Evolutionary conservation across 1,140 invertebrate species (phyloP), one percentile per base, ranked within the genome.

Genomic region (Tyrophagus putrescentiae): DNA sequence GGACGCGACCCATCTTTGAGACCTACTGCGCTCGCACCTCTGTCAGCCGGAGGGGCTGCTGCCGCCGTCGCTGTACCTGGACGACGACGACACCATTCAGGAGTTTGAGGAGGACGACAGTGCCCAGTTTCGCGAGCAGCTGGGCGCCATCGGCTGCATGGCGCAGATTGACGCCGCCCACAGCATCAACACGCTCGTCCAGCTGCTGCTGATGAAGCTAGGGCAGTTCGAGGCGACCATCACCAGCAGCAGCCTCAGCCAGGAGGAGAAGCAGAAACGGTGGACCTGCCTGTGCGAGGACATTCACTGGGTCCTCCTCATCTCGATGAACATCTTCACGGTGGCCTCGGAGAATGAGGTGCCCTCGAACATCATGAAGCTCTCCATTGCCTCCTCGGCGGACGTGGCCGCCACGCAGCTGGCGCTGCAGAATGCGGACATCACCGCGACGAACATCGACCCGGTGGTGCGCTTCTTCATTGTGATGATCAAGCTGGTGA

Each of bases 291-390:
- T 75, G 25, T 69, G 72, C 70, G 87, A 93, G 74, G 87, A 93
- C 74, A 71, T 93, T 1, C 87, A 92, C 70, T 93, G 88, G 89
- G 76, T 87, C 21, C 70, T 91, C 3, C 76, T 93, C 60, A 81
- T 70, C 62, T 62, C 66, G 76, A 77, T 77, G 23, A 77, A 84
- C 70, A 73, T 83, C 1, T 69, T 86, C 45, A 79, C 80, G 42
- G 78, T 83, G 71, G 80, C 83, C 60, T 84, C 84, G 0, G 86
- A 90, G 70, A 80, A 78, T 3, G 77, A 82, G 5, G 73, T 84
- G 64, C 87, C 87, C 0, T 67, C 77, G 0, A 81, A 85, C 70
- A 77, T 92, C 48, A 83, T 84, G 68, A 25, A 39, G 1, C 21
- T 33, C 72, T 76, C 25, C 82, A 82, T 71, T 84, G 82, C 62